Evolutionary conservation across 2,888 invertebrate genomes (phyloP).

Genomic region (Thecocarcelia acutangulata): DNA sequence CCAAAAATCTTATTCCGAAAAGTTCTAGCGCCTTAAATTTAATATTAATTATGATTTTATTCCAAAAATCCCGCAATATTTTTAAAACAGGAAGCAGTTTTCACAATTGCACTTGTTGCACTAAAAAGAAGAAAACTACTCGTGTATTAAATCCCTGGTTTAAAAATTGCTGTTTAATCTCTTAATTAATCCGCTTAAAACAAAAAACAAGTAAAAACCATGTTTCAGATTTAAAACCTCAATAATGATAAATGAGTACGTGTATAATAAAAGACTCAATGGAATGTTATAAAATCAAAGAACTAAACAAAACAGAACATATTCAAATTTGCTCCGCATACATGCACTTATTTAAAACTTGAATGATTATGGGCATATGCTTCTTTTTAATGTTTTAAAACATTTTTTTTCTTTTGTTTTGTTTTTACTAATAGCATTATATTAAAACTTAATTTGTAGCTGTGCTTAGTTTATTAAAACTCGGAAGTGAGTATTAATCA

Average conservation of each 20-base stretch:
- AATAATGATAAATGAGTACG: constrained; percentile 18
- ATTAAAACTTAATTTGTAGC: constrained; percentile 1
- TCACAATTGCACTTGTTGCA: too few species aligned
- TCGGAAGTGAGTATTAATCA: constrained; percentile 51
- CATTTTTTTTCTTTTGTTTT: neutral
- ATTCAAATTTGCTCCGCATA: constrained; percentile 22
- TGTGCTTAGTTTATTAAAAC: constrained; percentile 21
- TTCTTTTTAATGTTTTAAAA: constrained; percentile 21
- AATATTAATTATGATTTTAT: too few species aligned
- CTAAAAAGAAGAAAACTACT: too few species aligned
- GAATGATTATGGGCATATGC: too few species aligned
- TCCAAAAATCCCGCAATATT: too few species aligned
- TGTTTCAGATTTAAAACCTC: constrained; percentile 9
- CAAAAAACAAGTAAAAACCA: constrained; percentile 17
- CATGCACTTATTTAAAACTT: neutral
- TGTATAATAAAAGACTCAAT: neutral
- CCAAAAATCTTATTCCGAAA: too few species aligned
- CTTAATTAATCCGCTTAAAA: constrained; percentile 26
- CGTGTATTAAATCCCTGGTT: too few species aligned
- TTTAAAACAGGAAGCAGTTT: too few species aligned
- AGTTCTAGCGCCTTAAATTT: too few species aligned
- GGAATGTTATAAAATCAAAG: neutral
- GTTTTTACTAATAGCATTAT: constrained; percentile 5
- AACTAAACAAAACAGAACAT: neutral
- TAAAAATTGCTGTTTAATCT: constrained; percentile 2